These are phyloP conservation scores for Campylomormyrus numenius DNA, from an alignment of 2,113 vertebrate species.

Conservation along the genomic window DNA sequence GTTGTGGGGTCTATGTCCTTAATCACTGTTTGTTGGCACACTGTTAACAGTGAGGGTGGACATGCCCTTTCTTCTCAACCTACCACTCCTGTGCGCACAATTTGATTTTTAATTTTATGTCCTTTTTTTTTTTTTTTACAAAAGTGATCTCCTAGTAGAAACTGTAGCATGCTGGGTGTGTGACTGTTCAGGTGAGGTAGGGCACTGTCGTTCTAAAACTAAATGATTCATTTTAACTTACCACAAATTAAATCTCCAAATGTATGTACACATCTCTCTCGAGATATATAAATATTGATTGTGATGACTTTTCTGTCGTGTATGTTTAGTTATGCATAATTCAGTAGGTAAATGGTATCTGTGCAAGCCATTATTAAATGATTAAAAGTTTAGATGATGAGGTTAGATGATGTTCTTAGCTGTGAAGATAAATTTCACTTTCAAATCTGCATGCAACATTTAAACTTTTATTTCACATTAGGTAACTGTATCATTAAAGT, in stretches of 20 bases:
- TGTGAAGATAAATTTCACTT: conserved; percentile 24
- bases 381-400: background rate
- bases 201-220: background rate
- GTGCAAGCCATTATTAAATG: conserved; percentile 13
- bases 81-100: background rate
- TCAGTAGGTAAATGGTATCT: background rate
- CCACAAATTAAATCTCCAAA: background rate
- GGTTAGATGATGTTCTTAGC: background rate
- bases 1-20: background rate
- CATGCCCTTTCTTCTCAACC: background rate
- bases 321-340: background rate
- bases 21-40: background rate
- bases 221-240: background rate
- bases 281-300: background rate
- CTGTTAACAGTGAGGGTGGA: background rate
- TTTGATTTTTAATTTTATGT: background rate
- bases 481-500: conserved; percentile 50
- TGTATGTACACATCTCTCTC: background rate
- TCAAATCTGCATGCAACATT: conserved; percentile 32
- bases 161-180: background rate
- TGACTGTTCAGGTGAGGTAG: background rate
- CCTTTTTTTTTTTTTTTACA: background rate
- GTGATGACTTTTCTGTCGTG: background rate
- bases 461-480: conserved; percentile 41
- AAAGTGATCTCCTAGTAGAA: background rate